Percentiles rank a stretch among this genome's conserved stretches.
These are phyloP conservation scores for Baccha elongata DNA, from an alignment of 2,888 invertebrate genomes.

Conservation along the genomic window DNA sequence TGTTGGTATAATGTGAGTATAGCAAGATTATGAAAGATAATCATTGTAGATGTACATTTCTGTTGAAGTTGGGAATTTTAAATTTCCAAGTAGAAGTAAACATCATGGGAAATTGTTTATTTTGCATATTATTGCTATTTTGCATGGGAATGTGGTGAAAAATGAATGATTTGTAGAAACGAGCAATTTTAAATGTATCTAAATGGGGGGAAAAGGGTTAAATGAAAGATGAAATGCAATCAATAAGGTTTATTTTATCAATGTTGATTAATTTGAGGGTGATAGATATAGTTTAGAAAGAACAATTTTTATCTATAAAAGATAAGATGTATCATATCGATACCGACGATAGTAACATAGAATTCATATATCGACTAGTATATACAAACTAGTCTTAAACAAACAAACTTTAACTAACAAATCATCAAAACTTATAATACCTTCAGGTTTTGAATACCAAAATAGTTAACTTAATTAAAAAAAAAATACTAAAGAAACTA, in stretches of 20 bases:
- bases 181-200: constrained; percentile 9
- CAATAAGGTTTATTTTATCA: background rate
- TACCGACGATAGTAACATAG: too few relatives aligned
- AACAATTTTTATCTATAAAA: background rate
- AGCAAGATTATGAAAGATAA: constrained; percentile 2
- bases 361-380: too few relatives aligned
- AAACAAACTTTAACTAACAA: background rate
- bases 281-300: constrained; percentile 3
- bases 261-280: background rate
- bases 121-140: constrained; percentile 15
- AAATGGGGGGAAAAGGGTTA: background rate
- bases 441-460: background rate
- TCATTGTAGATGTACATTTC: constrained; percentile 4
- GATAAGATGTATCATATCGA: too few relatives aligned
- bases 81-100: background rate
- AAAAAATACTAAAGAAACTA: constrained; percentile 35
- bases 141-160: constrained; percentile 15
- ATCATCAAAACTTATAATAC: background rate
- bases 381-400: background rate
- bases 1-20: background rate
- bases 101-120: constrained; percentile 16
- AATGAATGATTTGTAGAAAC: constrained; percentile 27
- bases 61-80: constrained; percentile 33
- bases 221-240: background rate
- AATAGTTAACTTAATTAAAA: constrained; percentile 16